Conservation (phyloP, 2,888 invertebrate species). For the Eilema sororculum region DNA sequence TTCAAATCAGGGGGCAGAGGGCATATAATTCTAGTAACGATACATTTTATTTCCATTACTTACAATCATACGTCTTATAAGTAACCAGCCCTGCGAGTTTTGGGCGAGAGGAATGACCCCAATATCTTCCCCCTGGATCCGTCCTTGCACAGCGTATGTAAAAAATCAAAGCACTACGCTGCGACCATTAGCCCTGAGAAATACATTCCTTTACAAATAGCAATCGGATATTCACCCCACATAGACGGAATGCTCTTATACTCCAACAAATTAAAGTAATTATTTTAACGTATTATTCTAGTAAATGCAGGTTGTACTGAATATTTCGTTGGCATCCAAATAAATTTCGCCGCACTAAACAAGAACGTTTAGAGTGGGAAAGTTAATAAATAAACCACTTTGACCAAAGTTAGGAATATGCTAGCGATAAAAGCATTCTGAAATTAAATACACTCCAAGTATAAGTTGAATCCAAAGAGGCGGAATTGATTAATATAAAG, state of each 20-base stretch:
- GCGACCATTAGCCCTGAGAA: neutral
- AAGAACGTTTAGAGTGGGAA: conserved; percentile 70
- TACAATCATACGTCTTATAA: neutral
- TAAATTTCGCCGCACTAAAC: conserved; percentile 74
- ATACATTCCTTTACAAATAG: neutral
- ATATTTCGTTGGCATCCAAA: conserved; percentile 63
- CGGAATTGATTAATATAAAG: conserved; percentile 58
- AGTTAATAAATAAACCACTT: conserved; percentile 54
- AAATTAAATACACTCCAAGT: conserved; percentile 65
- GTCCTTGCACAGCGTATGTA: neutral
- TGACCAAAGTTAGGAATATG: conserved; percentile 56
- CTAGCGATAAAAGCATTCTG: conserved; percentile 66
- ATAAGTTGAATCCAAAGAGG: conserved; percentile 82
- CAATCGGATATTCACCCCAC: conserved; percentile 20
- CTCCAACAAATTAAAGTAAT: conserved; percentile 39
- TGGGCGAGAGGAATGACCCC: too few species aligned
- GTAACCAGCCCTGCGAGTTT: too few species aligned
- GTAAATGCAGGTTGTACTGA: conserved; percentile 68
- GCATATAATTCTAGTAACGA: neutral
- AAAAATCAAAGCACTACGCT: neutral
- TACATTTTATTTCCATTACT: neutral
- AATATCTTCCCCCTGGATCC: neutral
- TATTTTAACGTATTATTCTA: conserved; percentile 41
- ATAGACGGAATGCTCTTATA: conserved; percentile 28
- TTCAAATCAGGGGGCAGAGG: neutral